Base-by-base conservation (phyloP, 2,888 invertebrate genomes). In the Nineta flava region DNA sequence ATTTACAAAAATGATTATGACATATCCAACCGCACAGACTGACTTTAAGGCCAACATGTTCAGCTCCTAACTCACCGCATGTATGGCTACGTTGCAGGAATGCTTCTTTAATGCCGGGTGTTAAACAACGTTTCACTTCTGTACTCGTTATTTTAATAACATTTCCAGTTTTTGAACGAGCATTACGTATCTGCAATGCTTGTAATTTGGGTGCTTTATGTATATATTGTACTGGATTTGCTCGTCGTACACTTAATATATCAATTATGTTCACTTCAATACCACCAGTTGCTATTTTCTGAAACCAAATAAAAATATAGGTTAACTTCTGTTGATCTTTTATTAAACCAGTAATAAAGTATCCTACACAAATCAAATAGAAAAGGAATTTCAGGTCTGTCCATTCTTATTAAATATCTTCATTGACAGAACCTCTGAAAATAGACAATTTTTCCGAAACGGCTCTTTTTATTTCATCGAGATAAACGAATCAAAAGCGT, bases 21-120 rank as follows among this genome's bases (percentile, higher is more conserved):
- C 93, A 87, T 17, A 96, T 65, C 96, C 97, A 97, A 4, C 97
- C 97, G 66, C 81, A 87, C 2, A 99, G 64, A 2, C 69, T 73
- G 0, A 96, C 95, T 54, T 72, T 71, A 60, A 81, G 68, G 4
- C 87, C 88, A 31, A 79, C 71, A 70, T 95, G 69, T 52, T 69
- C 59, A 1, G 65, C 61, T 16, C 74, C 70, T 42, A 97, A 68
- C 62, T 94, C 87, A 2, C 92, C 94, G 68, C 97, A 97, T 10
- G 84, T 87, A 61, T 93, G 87, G 4, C 84, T 83, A 57, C 95
- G 75, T 60, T 53, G 63, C 63, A 64, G 38, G 35, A 55, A 55
- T 51, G 44, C 47, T 10, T 47, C 35, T 17, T 47, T 47, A 17
- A 47, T 35, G 7, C n/a, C 35, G 4, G 19, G 21, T 17, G 16